Conservation (phyloP, 2,888 invertebrate genomes). For the Platypus cylindrus region DNA sequence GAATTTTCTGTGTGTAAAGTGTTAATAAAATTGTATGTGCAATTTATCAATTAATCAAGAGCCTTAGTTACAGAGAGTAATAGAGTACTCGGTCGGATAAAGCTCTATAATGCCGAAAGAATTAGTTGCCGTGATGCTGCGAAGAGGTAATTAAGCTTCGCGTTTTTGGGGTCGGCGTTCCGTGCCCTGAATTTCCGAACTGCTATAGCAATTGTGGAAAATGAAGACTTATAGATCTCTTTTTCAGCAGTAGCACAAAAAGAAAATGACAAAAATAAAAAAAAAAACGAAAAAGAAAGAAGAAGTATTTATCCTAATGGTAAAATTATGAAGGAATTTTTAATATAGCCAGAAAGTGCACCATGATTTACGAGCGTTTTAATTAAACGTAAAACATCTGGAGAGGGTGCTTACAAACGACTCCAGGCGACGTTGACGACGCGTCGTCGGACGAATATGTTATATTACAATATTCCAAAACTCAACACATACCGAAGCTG, state of each 20-base stretch:
- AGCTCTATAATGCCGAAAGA: slow-evolving; percentile 22
- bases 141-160: slow-evolving; percentile 18
- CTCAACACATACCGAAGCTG: too few relatives aligned
- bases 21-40: slow-evolving; percentile 23
- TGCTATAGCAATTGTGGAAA: slow-evolving; percentile 18
- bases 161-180: slow-evolving; percentile 17
- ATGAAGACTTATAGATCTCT: slow-evolving; percentile 22
- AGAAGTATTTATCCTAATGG: slow-evolving; percentile 23
- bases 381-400: slow-evolving; percentile 28
- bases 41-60: slow-evolving; percentile 26
- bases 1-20: slow-evolving; percentile 24
- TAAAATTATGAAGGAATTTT: slow-evolving; percentile 28
- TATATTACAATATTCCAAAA: too few relatives aligned
- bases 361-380: slow-evolving; percentile 29
- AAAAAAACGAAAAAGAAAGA: slow-evolving; percentile 13
- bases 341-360: slow-evolving; percentile 26
- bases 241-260: slow-evolving; percentile 8
- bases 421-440: slow-evolving; percentile 3
- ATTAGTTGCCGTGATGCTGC: slow-evolving; percentile 17
- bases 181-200: slow-evolving; percentile 25
- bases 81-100: slow-evolving; percentile 8
- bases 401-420: too few relatives aligned
- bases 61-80: slow-evolving; percentile 19
- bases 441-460: too few relatives aligned
- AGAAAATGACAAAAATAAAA: too few relatives aligned